These are phyloP conservation scores for Blastomussa wellsi DNA, from an alignment of 92 coral and sea anemone species.

Conservation along the genomic window DNA sequence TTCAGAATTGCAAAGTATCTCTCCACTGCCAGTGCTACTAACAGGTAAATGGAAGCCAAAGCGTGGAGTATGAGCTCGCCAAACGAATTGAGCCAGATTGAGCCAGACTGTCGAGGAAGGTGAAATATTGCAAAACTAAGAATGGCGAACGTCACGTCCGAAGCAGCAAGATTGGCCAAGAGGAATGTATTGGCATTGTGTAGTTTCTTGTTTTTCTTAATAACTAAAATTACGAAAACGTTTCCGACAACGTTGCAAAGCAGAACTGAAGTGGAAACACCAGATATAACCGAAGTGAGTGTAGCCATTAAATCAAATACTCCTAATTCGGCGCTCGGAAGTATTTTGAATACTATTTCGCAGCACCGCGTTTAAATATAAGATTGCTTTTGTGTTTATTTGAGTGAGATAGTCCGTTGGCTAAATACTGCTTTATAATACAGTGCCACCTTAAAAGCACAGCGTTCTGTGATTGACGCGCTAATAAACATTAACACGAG, in stretches of 20 bases:
- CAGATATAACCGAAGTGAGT: background rate
- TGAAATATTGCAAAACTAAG: background rate
- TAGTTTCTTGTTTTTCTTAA: background rate
- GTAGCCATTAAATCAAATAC: background rate
- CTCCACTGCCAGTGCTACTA: conserved; percentile 33
- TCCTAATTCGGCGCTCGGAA: no score
- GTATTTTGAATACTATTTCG: no score
- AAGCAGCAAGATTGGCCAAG: conserved; percentile 1
- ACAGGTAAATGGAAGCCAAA: conserved; percentile 11
- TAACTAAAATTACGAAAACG: conserved; percentile 23
- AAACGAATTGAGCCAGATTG: background rate
- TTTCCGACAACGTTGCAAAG: conserved; percentile 40
- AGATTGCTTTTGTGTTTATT: no score
- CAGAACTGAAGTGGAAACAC: conserved; percentile 5
- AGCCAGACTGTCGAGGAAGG: background rate
- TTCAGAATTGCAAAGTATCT: conserved; percentile 41
- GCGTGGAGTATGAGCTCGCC: conserved; percentile 3
- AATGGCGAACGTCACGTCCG: conserved; percentile 22
- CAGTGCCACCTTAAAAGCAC: no score
- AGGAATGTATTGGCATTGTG: conserved; percentile 17
- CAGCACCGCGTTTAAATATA: no score
- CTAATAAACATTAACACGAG: no score
- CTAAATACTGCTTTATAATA: no score
- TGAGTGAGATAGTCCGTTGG: no score
- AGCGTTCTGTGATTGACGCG: no score